These are phyloP conservation scores for Pristiophorus japonicus DNA, from an alignment of 2,113 vertebrate genomes.

Conservation along the genomic window DNA sequence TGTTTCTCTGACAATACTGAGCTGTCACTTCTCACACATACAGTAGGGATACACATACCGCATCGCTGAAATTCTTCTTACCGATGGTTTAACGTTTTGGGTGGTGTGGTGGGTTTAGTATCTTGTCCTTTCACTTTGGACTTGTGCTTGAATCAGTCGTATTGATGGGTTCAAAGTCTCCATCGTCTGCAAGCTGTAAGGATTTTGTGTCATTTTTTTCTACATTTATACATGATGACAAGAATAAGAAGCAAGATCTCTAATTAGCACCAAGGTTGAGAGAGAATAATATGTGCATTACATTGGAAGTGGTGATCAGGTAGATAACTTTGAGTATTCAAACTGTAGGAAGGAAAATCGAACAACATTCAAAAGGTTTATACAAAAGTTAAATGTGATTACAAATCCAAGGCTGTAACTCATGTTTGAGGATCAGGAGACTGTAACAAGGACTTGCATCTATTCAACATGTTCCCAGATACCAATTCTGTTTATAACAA, in stretches of 20 bases:
- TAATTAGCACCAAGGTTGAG: not conserved
- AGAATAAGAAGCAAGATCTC: not conserved
- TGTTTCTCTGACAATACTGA: not conserved
- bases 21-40: not conserved
- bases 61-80: not conserved
- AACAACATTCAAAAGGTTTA: not conserved
- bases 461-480: not conserved
- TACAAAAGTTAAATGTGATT: not conserved
- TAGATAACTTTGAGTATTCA: not conserved
- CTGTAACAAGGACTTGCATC: not conserved
- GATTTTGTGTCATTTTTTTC: not conserved
- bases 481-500: not conserved
- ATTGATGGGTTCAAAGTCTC: not conserved
- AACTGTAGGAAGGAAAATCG: not conserved
- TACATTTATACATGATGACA: not conserved
- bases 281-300: not conserved
- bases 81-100: not conserved
- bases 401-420: not conserved
- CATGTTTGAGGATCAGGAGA: not conserved
- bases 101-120: not conserved
- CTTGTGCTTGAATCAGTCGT: not conserved
- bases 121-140: not conserved
- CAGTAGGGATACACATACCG: not conserved
- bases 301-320: not conserved
- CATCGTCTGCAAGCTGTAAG: not conserved